Evolutionary conservation across 2,113 vertebrate species (phyloP), one percentile per base, ranked within the genome.

Genomic region (Tychaedon coryphoeus): DNA sequence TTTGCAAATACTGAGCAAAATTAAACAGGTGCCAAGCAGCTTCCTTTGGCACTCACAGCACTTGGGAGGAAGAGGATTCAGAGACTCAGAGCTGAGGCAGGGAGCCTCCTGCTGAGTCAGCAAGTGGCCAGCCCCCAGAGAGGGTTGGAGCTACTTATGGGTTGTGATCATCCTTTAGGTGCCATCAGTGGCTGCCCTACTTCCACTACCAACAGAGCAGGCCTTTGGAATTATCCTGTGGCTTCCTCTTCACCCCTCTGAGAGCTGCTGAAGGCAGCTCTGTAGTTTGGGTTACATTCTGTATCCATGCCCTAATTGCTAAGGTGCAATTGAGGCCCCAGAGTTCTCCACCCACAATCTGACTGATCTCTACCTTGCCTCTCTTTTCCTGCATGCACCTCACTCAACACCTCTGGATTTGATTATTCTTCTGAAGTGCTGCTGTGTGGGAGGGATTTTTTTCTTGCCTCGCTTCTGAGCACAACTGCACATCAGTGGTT

Each of bases 71-170:
- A 38, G 14, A 92, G 33, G 19, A 73, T 33, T 28, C 15, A 12
- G 45, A 6, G 61, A 40, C 31, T 36, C 38, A 4, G 4, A 53
- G 4, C 6, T 29, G 56, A 73, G 47, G 15, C 13, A 62, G 14
- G 9, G 26, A 74, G 10, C 10, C 18, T 33, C 9, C 19, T 0
- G 0, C 12, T 0, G 0, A 33, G n/a, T 20, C 20, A 67, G 40
- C 19, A 74, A 71, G 64, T 13, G 42, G 19, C 10, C 56, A 64
- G 5, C 8, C 17, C 40, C 45, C 24, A 60, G 22, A 34, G 8
- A 72, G 25, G 13, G 18, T 3, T 51, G 19, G 8, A 72, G 14
- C 16, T 71, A 54, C 19, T 61, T 6, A n/a, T 84, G 25, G 8
- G 3, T 12, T 57, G 10, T 62, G 51, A 9, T 31, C 20, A 12